These are phyloP conservation scores for Pelecanus crispus DNA, from an alignment of 2,113 vertebrate genomes.

Conservation along the genomic window DNA sequence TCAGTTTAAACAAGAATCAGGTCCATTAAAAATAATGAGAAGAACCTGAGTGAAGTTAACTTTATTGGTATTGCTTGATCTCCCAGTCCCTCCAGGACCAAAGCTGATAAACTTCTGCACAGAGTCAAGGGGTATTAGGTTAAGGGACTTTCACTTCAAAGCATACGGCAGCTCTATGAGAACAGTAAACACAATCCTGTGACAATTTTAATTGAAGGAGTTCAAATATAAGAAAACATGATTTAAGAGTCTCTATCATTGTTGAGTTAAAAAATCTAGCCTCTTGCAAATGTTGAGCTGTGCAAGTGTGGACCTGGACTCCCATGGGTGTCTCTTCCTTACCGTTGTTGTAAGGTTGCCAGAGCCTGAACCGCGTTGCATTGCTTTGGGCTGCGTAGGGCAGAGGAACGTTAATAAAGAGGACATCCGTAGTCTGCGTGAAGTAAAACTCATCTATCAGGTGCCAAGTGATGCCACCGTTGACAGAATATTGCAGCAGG, in stretches of 20 bases:
- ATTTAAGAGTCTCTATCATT: not conserved
- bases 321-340: not conserved
- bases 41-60: not conserved
- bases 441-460: constrained; percentile 97
- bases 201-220: not conserved
- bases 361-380: constrained; percentile 89
- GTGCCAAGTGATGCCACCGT: constrained; percentile 93
- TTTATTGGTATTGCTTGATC: not conserved
- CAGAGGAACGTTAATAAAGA: constrained; percentile 91
- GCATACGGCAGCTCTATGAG: not conserved
- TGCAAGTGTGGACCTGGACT: not conserved
- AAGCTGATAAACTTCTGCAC: not conserved
- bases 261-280: not conserved
- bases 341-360: constrained; percentile 97
- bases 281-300: not conserved
- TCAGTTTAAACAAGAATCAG: constrained; percentile 2
- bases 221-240: not conserved
- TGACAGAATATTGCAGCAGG: constrained; percentile 92
- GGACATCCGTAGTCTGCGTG: constrained; percentile 88
- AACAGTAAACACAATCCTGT: not conserved
- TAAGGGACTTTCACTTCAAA: not conserved
- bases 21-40: constrained; percentile 32
- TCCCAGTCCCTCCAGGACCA: not conserved
- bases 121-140: not conserved
- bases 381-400: constrained; percentile 89